Base-by-base conservation (phyloP, 2,888 invertebrate species). In the Cenopis cana region DNA sequence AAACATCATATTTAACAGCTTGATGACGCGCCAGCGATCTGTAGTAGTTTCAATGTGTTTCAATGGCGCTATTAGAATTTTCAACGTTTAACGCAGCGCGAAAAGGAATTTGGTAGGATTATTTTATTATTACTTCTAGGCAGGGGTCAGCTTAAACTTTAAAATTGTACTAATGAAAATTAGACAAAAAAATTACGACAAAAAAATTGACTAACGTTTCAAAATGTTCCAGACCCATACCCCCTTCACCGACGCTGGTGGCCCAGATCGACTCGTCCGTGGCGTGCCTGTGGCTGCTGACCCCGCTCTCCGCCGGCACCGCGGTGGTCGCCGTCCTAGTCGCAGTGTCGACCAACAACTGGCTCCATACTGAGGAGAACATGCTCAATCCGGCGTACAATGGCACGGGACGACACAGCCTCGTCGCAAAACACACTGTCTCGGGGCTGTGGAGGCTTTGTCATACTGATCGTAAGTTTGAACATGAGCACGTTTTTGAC, bases 321-420 rank as follows among this genome's bases (percentile, higher is more conserved):
- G 96, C 96, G 12, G 94, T 96, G 46, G 94, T 95, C 12, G 95
- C 96, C 54, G 96, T 97, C 18, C 92, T 95, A 52, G 95, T 96
- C 2, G 96, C 97, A 18, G 95, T 97, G 74, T 94, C 95, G 9
- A 97, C 97, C 3, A 96, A 96, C 85, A 96, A 97, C 89, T 98
- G 98, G 98, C 94, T 98, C 29, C 96, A 96, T 78, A 97, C 97
- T 4, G 96, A 97, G 85, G 98, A 98, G 87, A 97, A 96, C 85
- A 95, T 98, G 94, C 95, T 96, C 71, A 97, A 96, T 89, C 95
- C 95, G 12, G 92, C 94, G 64, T 96, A 95, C 87, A 98, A 97
- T 87, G 96, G 97, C 8, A 97, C 97, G 0, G 95, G 95, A 10
- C 96, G 95, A 76, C 95, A 95, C 80, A 96, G 96, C 79, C 94